Percentiles rank a stretch among this genome's conserved stretches.
Conservation (phyloP, 1,140 invertebrate species). For the Aphaenogaster ashmeadi region DNA sequence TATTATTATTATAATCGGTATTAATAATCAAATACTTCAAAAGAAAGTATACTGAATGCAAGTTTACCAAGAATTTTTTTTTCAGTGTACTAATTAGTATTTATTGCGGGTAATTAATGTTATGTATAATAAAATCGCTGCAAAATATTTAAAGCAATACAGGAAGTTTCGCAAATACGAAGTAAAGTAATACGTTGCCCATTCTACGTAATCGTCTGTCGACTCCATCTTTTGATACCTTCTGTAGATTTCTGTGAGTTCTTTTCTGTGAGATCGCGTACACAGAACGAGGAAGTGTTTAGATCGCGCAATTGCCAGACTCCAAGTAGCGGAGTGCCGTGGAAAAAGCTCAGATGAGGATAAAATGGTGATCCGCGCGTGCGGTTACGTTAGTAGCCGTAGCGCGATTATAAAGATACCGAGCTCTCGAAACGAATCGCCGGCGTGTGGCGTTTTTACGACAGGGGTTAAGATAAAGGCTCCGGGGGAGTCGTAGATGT, state of each 20-base stretch:
- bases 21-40: too few relatives aligned
- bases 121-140: background rate
- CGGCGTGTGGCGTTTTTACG: constrained; percentile 30
- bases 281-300: constrained; percentile 17
- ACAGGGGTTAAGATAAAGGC: background rate
- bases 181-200: background rate
- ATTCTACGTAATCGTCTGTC: background rate
- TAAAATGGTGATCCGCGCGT: constrained; percentile 28
- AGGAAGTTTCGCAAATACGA: background rate
- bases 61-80: too few relatives aligned
- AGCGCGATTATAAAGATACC: constrained; percentile 8
- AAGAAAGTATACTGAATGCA: too few relatives aligned
- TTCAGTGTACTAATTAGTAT: background rate
- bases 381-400: background rate
- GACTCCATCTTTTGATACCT: background rate
- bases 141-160: background rate
- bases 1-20: too few relatives aligned
- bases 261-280: background rate
- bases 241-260: background rate
- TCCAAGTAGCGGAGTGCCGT: background rate
- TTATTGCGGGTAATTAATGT: background rate
- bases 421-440: constrained; percentile 13
- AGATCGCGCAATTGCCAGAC: constrained; percentile 22
- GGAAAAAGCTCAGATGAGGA: constrained; percentile 12
- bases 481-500: constrained; percentile 17